These are phyloP conservation scores for Lysandra coridon DNA, from an alignment of 2,888 invertebrate species.

Conservation along the genomic window DNA sequence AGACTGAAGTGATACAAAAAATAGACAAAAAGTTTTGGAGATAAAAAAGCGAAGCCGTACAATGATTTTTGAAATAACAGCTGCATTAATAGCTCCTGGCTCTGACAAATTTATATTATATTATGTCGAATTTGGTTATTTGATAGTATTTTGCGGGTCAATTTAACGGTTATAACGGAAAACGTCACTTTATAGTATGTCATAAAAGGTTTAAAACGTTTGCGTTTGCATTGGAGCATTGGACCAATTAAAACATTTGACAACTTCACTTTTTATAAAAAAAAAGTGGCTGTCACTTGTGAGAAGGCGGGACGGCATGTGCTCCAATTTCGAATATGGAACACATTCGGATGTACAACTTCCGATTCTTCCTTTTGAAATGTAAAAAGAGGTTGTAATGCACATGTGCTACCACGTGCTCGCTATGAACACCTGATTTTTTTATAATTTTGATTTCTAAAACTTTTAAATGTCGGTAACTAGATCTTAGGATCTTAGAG, in stretches of 20 bases:
- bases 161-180: slow-evolving; percentile 1
- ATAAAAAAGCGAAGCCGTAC: slow-evolving; percentile 30
- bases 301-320: slow-evolving; percentile 51
- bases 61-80: slow-evolving; percentile 26
- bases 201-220: neutral
- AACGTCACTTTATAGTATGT: neutral
- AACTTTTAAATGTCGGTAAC: slow-evolving; percentile 32
- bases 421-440: slow-evolving; percentile 50
- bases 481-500: slow-evolving; percentile 3
- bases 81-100: slow-evolving; percentile 24
- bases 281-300: slow-evolving; percentile 35
- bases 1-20: slow-evolving; percentile 15
- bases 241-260: slow-evolving; percentile 3
- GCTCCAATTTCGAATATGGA: slow-evolving; percentile 52
- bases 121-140: slow-evolving; percentile 18
- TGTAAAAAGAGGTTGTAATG: slow-evolving; percentile 50
- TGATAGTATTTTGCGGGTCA: slow-evolving; percentile 20
- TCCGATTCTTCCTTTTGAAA: slow-evolving; percentile 62
- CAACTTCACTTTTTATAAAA: neutral
- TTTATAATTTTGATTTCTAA: slow-evolving; percentile 48
- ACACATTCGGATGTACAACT: slow-evolving; percentile 56
- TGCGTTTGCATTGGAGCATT: neutral
- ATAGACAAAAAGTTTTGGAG: neutral
- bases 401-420: slow-evolving; percentile 64
- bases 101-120: slow-evolving; percentile 21